Percentiles rank a stretch among this genome's conserved stretches.
phyloP scores from a whole-genome alignment of 2,797 vertebrate species.

The Syngnathus acus region DNA sequence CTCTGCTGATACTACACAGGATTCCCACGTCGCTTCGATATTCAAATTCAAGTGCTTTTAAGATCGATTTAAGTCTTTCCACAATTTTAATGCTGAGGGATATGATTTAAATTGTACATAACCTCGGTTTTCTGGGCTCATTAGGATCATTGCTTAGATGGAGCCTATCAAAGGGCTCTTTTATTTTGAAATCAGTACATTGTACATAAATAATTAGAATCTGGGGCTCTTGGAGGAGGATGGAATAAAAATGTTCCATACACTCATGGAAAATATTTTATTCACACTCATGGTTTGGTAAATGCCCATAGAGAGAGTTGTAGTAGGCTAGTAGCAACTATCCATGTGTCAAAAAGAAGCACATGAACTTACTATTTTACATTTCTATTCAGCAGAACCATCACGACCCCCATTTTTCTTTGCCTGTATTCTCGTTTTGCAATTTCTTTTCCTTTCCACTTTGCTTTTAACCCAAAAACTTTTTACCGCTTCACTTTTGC shows the following conservation, averaged over 20 bases:
- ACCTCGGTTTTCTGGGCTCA: too few species aligned
- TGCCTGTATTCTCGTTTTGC: not conserved
- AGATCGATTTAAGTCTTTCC: not conserved
- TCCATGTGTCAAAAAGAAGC: not conserved
- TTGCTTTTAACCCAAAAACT: conserved; percentile 10
- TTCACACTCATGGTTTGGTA: not conserved
- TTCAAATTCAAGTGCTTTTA: not conserved
- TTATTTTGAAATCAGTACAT: not conserved
- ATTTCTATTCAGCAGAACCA: not conserved
- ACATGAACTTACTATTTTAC: not conserved
- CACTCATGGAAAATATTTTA: too few species aligned
- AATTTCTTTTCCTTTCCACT: conserved; percentile 10
- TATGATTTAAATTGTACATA: too few species aligned
- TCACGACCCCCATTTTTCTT: not conserved
- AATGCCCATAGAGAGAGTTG: not conserved
- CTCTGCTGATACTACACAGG: not conserved
- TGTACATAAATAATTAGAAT: not conserved
- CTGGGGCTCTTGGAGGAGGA: not conserved
- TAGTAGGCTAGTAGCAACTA: not conserved
- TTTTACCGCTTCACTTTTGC: conserved; percentile 1
- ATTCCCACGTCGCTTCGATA: not conserved
- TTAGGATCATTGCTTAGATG: too few species aligned
- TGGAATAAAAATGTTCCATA: not conserved
- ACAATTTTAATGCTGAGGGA: not conserved
- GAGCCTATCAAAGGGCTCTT: too few species aligned